Conservation (phyloP, 2,888 invertebrate species). For the Mimumesa dahlbomi region DNA sequence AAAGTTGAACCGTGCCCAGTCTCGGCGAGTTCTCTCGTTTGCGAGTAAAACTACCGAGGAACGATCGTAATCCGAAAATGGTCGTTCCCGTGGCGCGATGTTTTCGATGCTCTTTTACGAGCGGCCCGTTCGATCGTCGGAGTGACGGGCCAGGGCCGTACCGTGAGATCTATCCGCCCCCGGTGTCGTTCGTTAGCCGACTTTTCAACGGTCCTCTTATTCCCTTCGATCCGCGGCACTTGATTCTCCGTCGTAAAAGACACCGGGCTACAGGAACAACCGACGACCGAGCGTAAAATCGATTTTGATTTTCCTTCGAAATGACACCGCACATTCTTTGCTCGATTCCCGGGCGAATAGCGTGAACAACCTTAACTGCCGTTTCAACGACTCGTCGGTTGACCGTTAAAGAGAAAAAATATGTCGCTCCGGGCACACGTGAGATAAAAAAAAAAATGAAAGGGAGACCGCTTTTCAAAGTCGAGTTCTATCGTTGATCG, state of each 20-base stretch:
- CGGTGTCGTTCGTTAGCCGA: slow-evolving; percentile 32
- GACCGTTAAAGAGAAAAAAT: slow-evolving; percentile 30
- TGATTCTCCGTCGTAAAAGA: slow-evolving; percentile 32
- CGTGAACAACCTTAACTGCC: slow-evolving; percentile 48
- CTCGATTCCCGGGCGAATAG: neutral
- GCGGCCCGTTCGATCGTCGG: slow-evolving; percentile 25
- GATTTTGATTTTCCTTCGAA: slow-evolving; percentile 26
- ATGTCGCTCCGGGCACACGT: slow-evolving; percentile 28
- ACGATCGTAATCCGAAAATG: slow-evolving; percentile 8
- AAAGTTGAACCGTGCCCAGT: neutral
- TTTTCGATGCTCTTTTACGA: slow-evolving; percentile 38
- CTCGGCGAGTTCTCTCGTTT: slow-evolving; percentile 5
- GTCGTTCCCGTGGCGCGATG: slow-evolving; percentile 9
- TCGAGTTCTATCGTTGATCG: neutral
- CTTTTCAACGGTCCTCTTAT: slow-evolving; percentile 28
- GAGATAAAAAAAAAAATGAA: neutral
- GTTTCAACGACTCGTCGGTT: slow-evolving; percentile 60
- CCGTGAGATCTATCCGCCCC: neutral
- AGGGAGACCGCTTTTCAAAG: neutral
- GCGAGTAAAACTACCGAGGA: slow-evolving; percentile 3
- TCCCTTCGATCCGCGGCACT: neutral
- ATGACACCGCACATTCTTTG: slow-evolving; percentile 10
- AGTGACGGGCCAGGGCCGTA: slow-evolving; percentile 7
- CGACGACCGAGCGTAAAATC: slow-evolving; percentile 34
- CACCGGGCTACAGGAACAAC: slow-evolving; percentile 4